Base-by-base conservation (phyloP, 2,797 vertebrate genomes). In the Falco novaeseelandiae region DNA sequence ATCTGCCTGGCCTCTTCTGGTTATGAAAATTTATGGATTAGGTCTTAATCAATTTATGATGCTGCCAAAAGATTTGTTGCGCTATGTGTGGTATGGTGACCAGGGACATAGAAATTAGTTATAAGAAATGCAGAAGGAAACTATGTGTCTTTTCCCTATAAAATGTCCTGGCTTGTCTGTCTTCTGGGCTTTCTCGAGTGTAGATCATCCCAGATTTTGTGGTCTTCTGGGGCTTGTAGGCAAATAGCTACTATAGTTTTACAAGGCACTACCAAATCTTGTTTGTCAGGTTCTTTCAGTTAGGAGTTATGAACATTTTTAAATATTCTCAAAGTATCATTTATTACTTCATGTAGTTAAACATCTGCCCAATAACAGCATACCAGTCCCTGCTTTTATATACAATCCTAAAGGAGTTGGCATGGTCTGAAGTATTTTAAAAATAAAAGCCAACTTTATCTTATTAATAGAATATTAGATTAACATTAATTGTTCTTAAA, bases 101-200 rank as follows among this genome's bases (percentile, higher is more conserved):
- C 25, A 63, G 29, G 22, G 22, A 22, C 51, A 58, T 32, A 38
- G 38, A 80, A 46, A 29, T 40, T 74, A 84, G 44, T 55, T 25
- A 19, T 26, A 29, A 85, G 32, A 69, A 84, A 58, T 51, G 51
- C 3, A 30, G 54, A 66, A 30, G 29, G 29, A 62, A 83, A 57
- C 13, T 21, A 20, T 22, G 17, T 34, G 14, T 34, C 10, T 69
- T 55, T 78, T 73, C 17, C 17, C 36, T 23, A 29, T 51, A 48
- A 88, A 61, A 87, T 73, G 91, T 96, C 32, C 42, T 96, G 65
- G 91, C 90, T 89, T 51, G 20, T 63, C 29, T 61, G 77, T 34
- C 7, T 40, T 77, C 91, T 85, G 79, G 73, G 69, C 72, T 91
- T 10, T 90, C 90, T 93, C 93, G 88, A 57, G 67, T 49, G n/a